Percentiles rank a stretch among this genome's conserved stretches.
Evolutionary conservation across 2,113 vertebrate genomes (phyloP).

Genomic region (Dasyprocta punctata): DNA sequence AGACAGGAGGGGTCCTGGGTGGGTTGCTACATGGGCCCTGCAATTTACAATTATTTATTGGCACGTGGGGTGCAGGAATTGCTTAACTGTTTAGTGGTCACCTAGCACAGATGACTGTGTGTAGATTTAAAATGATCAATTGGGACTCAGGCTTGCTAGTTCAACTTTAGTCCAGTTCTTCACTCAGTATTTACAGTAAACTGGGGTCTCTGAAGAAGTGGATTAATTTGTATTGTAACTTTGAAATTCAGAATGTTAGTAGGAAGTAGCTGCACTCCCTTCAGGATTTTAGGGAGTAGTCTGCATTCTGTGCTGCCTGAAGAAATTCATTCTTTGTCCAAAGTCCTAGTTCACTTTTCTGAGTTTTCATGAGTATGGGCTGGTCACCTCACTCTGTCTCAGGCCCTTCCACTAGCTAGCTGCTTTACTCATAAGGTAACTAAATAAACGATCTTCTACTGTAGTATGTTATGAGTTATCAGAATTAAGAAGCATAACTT

Average conservation of each 20-base stretch:
- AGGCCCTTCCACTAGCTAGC: neutral
- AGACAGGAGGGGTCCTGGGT: neutral
- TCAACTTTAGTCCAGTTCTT: neutral
- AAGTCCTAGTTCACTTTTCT: neutral
- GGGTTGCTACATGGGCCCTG: neutral
- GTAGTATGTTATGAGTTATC: neutral
- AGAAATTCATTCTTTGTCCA: neutral
- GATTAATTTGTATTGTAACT: neutral
- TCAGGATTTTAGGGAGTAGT: no score
- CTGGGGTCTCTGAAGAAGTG: neutral
- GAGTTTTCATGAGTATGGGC: neutral
- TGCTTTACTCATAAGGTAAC: neutral
- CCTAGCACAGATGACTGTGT: neutral
- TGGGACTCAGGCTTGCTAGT: neutral
- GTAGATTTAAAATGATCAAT: neutral
- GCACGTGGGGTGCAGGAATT: neutral
- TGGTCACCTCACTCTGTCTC: neutral
- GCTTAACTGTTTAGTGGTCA: neutral
- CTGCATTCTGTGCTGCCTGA: neutral
- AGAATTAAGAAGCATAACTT: neutral
- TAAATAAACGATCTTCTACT: neutral
- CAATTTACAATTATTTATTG: neutral
- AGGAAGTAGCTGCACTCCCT: neutral
- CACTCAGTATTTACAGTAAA: neutral
- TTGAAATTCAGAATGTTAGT: neutral